A percentile compares a stretch with the other conserved stretches of the same genome.
Conservation (phyloP, 1,140 invertebrate species). For the Heliconius himera region DNA sequence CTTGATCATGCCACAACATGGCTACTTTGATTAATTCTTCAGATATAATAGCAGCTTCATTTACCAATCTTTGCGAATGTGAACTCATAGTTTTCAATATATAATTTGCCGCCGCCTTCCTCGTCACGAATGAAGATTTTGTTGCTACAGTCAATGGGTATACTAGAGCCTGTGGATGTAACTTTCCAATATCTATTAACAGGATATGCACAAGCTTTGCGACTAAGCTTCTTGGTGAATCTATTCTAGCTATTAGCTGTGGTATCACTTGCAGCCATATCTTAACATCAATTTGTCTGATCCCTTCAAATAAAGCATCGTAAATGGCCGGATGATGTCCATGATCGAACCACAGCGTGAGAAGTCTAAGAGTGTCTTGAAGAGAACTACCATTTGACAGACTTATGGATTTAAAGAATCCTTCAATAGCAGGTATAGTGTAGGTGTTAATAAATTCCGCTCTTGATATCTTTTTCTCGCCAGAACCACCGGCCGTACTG, state of each 20-base stretch:
- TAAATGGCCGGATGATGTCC: slow-evolving; percentile 96
- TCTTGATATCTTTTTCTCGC: slow-evolving; percentile 66
- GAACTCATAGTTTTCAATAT: slow-evolving; percentile 98
- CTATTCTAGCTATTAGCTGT: slow-evolving; percentile 98
- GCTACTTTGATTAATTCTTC: slow-evolving; percentile 99
- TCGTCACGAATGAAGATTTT: slow-evolving; percentile 92
- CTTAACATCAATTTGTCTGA: slow-evolving; percentile 96
- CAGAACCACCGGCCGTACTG: slow-evolving; percentile 57
- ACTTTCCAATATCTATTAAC: slow-evolving; percentile 96
- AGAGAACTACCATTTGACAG: slow-evolving; percentile 95
- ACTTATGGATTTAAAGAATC: slow-evolving; percentile 98
- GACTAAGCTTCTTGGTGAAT: slow-evolving; percentile 94
- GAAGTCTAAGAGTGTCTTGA: slow-evolving; percentile 96
- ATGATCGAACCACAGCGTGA: slow-evolving; percentile 98
- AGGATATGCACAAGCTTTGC: slow-evolving; percentile 95
- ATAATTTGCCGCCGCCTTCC: slow-evolving; percentile 95
- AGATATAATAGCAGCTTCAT: slow-evolving; percentile 96
- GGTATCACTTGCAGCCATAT: slow-evolving; percentile 99
- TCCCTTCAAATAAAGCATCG: slow-evolving; percentile 95
- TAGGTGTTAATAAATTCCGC: slow-evolving; percentile 88
- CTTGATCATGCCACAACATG: slow-evolving; percentile 99
- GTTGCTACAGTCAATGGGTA: slow-evolving; percentile 98
- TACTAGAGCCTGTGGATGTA: slow-evolving; percentile 95
- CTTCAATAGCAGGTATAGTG: slow-evolving; percentile 96
- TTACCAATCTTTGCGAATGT: slow-evolving; percentile 95